These are phyloP conservation scores for Ondatra zibethicus DNA, from an alignment of 2,113 vertebrate genomes.

Conservation along the genomic window DNA sequence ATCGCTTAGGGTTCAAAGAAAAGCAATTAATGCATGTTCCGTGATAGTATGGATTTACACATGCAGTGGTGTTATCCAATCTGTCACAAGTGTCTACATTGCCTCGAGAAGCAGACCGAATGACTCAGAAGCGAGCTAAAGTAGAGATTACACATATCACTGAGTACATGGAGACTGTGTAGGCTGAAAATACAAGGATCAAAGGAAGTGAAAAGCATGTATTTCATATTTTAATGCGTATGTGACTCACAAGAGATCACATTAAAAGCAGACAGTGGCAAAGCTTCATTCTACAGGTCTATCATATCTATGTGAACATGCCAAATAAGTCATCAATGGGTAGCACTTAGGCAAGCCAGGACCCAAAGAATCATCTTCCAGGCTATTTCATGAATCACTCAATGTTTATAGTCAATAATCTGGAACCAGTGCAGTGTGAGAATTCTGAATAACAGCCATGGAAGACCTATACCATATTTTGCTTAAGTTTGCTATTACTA, in stretches of 20 bases:
- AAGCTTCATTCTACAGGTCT: background rate
- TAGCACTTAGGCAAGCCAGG: background rate
- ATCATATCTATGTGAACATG: background rate
- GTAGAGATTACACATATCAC: background rate
- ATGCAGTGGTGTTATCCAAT: slow-evolving; percentile 21
- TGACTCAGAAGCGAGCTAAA: slow-evolving; percentile 15
- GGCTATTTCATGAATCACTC: background rate
- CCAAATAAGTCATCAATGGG: background rate
- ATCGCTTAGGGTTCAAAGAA: background rate
- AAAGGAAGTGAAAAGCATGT: background rate
- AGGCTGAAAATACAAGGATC: background rate
- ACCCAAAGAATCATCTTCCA: background rate
- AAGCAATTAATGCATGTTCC: slow-evolving; percentile 34
- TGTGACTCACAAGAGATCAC: background rate
- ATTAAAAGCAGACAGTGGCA: background rate
- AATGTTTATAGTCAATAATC: background rate
- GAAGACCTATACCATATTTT: background rate
- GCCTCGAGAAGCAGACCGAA: background rate
- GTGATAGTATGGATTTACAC: slow-evolving; percentile 41
- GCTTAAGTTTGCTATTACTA: background rate
- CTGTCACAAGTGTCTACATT: background rate
- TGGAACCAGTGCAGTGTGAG: background rate
- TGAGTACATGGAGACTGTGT: background rate
- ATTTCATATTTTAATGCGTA: background rate
- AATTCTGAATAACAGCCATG: background rate